Conservation (phyloP, 2,113 vertebrate genomes). For the Monopterus albus region DNA sequence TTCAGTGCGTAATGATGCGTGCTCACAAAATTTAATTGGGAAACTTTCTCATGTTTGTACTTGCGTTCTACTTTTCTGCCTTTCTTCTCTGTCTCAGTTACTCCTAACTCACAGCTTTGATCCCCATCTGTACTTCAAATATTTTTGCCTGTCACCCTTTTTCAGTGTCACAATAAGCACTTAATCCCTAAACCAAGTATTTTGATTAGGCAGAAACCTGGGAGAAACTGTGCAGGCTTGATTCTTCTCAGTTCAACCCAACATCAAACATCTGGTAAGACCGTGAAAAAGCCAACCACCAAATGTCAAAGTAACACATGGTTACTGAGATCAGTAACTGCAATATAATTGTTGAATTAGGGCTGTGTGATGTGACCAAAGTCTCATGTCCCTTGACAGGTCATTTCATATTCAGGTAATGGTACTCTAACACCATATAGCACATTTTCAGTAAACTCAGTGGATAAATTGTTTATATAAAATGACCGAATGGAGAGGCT, state of each 20-base stretch:
- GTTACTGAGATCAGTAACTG: no score
- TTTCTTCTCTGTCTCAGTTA: constrained; percentile 16
- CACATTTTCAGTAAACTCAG: no score
- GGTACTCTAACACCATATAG: no score
- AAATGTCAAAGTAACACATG: no score
- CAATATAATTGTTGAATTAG: no score
- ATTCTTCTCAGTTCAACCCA: constrained; percentile 34
- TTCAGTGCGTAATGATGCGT: neutral
- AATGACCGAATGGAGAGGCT: no score
- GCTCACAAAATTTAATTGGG: neutral
- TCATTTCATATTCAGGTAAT: no score
- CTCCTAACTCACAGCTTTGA: constrained; percentile 14
- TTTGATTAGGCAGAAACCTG: constrained; percentile 26
- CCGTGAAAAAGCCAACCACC: no score
- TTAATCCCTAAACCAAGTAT: constrained; percentile 22
- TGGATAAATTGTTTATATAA: no score
- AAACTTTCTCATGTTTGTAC: neutral
- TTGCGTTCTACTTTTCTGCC: neutral
- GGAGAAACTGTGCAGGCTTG: constrained; percentile 4
- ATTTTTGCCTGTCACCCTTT: constrained; percentile 21
- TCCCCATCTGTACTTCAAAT: constrained; percentile 17
- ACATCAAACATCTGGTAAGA: no score
- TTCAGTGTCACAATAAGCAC: constrained; percentile 14
- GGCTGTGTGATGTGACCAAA: no score
- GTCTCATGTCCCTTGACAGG: no score